Evolutionary conservation across 2,888 invertebrate species (phyloP).

Genomic region (Agonopterix subpropinquella): DNA sequence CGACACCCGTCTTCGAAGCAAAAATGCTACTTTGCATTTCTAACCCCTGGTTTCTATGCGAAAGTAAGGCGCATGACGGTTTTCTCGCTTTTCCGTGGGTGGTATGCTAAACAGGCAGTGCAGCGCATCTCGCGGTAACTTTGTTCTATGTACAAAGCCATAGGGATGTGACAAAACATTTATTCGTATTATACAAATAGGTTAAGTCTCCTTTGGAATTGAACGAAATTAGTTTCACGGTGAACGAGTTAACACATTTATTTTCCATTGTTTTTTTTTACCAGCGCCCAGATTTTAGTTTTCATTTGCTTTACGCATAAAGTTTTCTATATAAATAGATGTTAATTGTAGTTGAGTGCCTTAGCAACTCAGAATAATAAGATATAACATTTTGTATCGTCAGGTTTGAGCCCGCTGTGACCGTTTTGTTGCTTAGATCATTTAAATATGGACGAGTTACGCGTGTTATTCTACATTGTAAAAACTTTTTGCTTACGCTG

Average conservation of each 20-base stretch:
- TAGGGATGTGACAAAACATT: constrained; percentile 63
- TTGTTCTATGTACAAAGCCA: constrained; percentile 41
- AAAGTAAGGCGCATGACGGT: too few species aligned
- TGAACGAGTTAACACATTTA: constrained; percentile 49
- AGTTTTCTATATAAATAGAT: constrained; percentile 54
- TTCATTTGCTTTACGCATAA: constrained; percentile 48
- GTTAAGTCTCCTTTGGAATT: constrained; percentile 67
- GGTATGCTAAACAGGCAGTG: too few species aligned
- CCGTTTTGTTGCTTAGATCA: not conserved
- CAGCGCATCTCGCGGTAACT: not conserved
- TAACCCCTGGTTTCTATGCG: too few species aligned
- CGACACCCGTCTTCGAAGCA: too few species aligned
- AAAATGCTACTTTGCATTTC: too few species aligned
- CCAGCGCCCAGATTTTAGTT: constrained; percentile 31
- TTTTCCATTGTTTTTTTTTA: constrained; percentile 17
- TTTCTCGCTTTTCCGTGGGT: too few species aligned
- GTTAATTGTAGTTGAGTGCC: constrained; percentile 69
- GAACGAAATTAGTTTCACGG: constrained; percentile 59
- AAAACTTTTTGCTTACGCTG: too few species aligned
- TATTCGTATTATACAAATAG: constrained; percentile 65
- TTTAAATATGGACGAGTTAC: too few species aligned
- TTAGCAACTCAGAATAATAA: constrained; percentile 71
- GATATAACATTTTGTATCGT: constrained; percentile 47
- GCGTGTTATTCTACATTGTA: too few species aligned
- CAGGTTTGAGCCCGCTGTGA: not conserved